A percentile compares a stretch with the other conserved stretches of the same genome.
phyloP scores from a whole-genome alignment of 2,797 vertebrate genomes.

The Melanogrammus aeglefinus region DNA sequence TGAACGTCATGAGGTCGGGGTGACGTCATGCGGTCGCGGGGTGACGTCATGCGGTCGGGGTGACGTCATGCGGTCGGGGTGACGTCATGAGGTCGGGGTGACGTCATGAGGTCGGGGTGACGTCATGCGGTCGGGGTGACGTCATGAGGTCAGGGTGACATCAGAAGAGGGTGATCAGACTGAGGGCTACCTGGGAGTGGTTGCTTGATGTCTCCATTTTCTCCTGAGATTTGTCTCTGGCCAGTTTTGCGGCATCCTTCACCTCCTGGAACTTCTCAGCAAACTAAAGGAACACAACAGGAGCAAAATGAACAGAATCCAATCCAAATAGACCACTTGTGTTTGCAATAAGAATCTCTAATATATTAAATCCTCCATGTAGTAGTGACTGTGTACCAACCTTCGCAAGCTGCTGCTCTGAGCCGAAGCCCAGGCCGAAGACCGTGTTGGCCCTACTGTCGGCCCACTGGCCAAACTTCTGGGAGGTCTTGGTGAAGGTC shows the following conservation, averaged over 20 bases:
- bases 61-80: no score
- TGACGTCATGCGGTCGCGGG: no score
- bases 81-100: no score
- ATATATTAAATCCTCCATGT: no score
- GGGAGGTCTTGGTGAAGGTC: constrained; percentile 95
- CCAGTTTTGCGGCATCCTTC: constrained; percentile 90
- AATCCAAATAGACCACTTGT: not conserved
- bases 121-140: no score
- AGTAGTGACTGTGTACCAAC: constrained; percentile 61
- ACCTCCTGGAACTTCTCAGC: constrained; percentile 97
- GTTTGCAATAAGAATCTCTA: constrained; percentile 4
- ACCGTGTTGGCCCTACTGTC: constrained; percentile 97
- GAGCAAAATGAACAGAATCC: not conserved
- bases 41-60: no score
- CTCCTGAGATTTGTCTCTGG: constrained; percentile 92
- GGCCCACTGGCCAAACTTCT: constrained; percentile 97
- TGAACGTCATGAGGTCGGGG: no score
- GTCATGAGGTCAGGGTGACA: not conserved
- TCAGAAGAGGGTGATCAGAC: not conserved
- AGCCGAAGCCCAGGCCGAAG: constrained; percentile 90
- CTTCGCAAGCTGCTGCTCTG: constrained; percentile 91
- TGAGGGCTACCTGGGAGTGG: constrained; percentile 84
- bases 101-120: no score
- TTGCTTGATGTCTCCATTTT: constrained; percentile 88
- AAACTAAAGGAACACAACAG: constrained; percentile 73